phyloP scores from a whole-genome alignment of 2,797 vertebrate species.

The Bufotes viridis region DNA sequence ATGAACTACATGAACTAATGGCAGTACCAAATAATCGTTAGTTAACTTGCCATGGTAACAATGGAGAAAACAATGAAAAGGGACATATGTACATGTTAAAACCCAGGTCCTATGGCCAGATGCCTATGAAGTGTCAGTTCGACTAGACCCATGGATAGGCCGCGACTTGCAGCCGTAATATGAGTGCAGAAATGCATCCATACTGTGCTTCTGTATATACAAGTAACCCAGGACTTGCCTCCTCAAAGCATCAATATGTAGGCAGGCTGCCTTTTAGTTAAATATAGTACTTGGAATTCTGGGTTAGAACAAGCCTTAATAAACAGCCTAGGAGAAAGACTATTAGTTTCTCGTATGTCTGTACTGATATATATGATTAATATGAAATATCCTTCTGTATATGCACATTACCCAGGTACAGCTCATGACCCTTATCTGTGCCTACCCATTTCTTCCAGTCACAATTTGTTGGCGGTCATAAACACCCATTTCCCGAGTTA shows the following conservation, averaged over 20 bases:
- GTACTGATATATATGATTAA: not conserved
- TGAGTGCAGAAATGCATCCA: no score
- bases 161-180: no score
- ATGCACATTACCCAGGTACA: not conserved
- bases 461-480: conserved; percentile 13
- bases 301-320: not conserved
- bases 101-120: no score
- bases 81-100: no score
- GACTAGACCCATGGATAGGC: no score
- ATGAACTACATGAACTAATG: no score
- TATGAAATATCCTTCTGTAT: not conserved
- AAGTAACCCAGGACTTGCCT: no score
- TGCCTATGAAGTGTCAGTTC: no score
- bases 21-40: no score
- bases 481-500: not conserved
- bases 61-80: no score
- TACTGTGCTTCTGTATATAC: not conserved
- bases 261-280: not conserved
- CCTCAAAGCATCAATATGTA: not conserved
- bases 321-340: not conserved
- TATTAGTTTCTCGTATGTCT: not conserved
- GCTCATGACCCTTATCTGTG: conserved; percentile 4
- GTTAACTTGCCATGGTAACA: no score
- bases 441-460: conserved; percentile 17
- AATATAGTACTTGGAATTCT: not conserved